Evolutionary conservation across 2,797 vertebrate genomes (phyloP), one percentile per base, ranked within the genome.

Genomic region (Myotis pilosus): DNA sequence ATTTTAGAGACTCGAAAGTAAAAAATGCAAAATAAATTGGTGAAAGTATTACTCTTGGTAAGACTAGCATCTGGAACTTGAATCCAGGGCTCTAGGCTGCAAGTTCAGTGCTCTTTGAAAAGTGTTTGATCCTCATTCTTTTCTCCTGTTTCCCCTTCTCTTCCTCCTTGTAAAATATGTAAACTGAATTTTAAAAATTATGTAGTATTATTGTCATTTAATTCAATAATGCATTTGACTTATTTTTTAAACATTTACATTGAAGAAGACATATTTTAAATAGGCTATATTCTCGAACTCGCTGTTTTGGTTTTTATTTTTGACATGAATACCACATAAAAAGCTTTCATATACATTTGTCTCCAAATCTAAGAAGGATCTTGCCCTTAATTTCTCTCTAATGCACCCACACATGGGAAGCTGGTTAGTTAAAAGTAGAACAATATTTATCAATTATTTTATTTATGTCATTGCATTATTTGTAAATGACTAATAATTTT

Each of bases 171-270:
- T 30, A 89, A 94, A 94, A 89, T 33, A 53, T 28, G 28, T 2
- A 81, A 91, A 83, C 5, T 76, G 22, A 68, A 47, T n/a, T 91
- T 81, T 33, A 64, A 79, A 92, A 71, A 66, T 69, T 75, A 76
- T 33, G n/a, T 64, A 66, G 30, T 25, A 78, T 82, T 94, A 36
- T 69, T 55, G 19, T 16, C 60, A 60, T 76, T 87, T 84, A 87
- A 87, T 91, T 95, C 23, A 91, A 84, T 86, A 93, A 38, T 72
- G 2, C 38, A 69, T 78, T 79, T 75, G 9, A 72, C 71, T 80
- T 44, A 78, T 64, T 87, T 82, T 92, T 92, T 36, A 28, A 90
- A 89, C 49, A 72, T 47, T 92, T 72, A 64, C 8, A 57, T 68
- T 38, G 68, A 41, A 89, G 6, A 33, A 71, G 5, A 60, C 47